Conservation (phyloP, 2,113 vertebrate species). For the Corvus hawaiiensis region DNA sequence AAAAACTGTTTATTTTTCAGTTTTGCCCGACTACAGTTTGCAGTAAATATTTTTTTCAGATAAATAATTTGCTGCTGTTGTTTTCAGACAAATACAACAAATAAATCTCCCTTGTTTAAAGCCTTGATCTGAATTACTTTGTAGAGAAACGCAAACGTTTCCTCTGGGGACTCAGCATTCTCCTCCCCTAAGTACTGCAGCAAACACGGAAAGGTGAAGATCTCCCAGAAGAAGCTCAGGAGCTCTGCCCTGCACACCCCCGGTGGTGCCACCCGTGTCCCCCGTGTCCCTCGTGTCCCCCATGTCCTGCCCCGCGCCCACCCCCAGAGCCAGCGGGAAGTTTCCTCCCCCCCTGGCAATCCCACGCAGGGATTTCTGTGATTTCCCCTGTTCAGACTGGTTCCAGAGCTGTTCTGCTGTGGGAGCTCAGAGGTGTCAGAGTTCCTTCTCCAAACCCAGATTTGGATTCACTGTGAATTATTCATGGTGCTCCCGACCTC, state of each 20-base stretch:
- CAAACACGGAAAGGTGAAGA: background rate
- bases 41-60: background rate
- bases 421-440: background rate
- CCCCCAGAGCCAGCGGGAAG: fast-evolving
- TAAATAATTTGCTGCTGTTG: background rate
- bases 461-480: background rate
- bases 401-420: background rate
- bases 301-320: background rate
- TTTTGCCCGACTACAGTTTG: background rate
- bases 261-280: background rate
- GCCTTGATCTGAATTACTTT: background rate
- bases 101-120: background rate
- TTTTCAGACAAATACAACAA: background rate
- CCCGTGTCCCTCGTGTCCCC: fast-evolving
- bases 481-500: background rate
- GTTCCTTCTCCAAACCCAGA: background rate
- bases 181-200: background rate
- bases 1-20: background rate
- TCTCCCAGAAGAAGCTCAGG: background rate
- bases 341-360: background rate
- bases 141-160: background rate
- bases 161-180: background rate
- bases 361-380: fast-evolving
- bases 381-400: background rate
- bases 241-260: background rate